phyloP scores from a whole-genome alignment of 2,113 vertebrate species.

The Phaetusa simplex region DNA sequence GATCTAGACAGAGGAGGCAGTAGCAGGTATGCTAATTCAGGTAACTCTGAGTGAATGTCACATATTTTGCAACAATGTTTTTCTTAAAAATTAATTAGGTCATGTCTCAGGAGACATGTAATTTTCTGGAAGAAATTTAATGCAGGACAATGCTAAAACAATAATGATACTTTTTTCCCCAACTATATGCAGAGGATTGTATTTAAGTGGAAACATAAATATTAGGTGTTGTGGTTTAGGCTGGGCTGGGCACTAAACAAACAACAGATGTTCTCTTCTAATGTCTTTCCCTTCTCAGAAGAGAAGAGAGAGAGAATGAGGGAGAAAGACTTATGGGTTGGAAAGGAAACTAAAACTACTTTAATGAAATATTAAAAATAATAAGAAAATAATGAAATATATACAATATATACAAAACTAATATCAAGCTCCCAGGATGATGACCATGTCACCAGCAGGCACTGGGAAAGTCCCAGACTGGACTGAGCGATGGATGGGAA shows the following conservation, averaged over 20 bases:
- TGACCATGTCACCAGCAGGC: neutral
- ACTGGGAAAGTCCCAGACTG: neutral
- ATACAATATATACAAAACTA: neutral
- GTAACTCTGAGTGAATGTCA: neutral
- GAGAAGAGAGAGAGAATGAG: neutral
- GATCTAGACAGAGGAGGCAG: neutral
- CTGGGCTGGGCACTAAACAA: neutral
- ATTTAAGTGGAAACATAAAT: neutral
- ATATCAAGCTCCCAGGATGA: neutral
- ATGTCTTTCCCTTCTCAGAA: neutral
- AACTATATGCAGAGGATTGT: neutral
- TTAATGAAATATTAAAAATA: neutral
- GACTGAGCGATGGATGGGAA: neutral
- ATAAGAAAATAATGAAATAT: neutral
- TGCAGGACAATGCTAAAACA: neutral
- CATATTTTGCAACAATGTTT: neutral
- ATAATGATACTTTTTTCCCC: neutral
- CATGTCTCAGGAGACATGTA: neutral
- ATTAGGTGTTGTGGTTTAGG: neutral
- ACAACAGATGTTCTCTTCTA: neutral
- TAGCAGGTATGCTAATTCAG: neutral
- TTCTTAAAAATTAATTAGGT: neutral
- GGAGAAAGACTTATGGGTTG: neutral
- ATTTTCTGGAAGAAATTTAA: neutral
- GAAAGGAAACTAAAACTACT: neutral